phyloP scores from a whole-genome alignment of 2,113 vertebrate species.

The Puntigrus tetrazona region DNA sequence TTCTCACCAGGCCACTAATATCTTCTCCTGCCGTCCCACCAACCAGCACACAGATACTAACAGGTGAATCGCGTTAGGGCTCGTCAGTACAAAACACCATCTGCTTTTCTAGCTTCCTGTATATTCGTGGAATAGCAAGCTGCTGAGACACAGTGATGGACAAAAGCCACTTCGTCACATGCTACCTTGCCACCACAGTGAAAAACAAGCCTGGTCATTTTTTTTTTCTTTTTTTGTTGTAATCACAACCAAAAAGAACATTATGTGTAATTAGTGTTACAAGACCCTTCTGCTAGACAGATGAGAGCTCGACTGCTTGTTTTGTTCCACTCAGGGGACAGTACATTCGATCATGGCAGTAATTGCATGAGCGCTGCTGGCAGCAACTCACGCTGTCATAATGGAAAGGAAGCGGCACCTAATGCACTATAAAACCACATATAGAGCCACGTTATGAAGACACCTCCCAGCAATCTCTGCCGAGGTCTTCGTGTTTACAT shows the following conservation, averaged over 20 bases:
- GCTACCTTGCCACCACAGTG: neutral
- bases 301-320: slow-evolving; percentile 28
- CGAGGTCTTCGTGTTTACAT: slow-evolving; percentile 19
- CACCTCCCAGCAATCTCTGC: neutral
- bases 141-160: neutral
- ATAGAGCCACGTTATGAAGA: slow-evolving; percentile 13
- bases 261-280: slow-evolving; percentile 31
- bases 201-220: slow-evolving; percentile 6
- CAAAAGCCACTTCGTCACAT: slow-evolving; percentile 28
- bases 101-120: slow-evolving; percentile 32
- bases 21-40: neutral
- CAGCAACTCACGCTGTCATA: slow-evolving; percentile 35
- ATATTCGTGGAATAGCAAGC: slow-evolving; percentile 29
- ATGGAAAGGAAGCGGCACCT: slow-evolving; percentile 15
- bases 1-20: slow-evolving; percentile 30
- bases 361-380: slow-evolving; percentile 33
- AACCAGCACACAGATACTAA: slow-evolving; percentile 16
- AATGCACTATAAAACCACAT: slow-evolving; percentile 23
- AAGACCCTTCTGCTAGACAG: slow-evolving; percentile 29
- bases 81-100: slow-evolving; percentile 25
- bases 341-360: slow-evolving; percentile 34
- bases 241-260: slow-evolving; percentile 48
- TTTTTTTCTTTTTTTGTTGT: neutral
- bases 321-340: slow-evolving; percentile 40
- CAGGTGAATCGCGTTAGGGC: slow-evolving; percentile 30